Evolutionary conservation across 2,888 invertebrate species (phyloP).

Genomic region (Lottia scabra): DNA sequence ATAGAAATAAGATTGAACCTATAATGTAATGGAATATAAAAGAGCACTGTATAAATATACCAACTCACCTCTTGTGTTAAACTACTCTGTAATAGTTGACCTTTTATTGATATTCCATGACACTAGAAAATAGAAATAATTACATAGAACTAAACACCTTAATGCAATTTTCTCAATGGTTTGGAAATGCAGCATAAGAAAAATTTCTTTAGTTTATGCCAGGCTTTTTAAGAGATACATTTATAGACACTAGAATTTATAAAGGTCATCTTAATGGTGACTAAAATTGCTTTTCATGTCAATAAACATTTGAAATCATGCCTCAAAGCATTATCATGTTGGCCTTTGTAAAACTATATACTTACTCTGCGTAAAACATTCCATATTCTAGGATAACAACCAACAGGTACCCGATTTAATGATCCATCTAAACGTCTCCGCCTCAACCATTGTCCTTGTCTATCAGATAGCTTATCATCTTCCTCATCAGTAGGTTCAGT

Average conservation of each 20-base stretch:
- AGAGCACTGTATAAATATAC: too few relatives aligned
- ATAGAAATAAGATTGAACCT: too few relatives aligned
- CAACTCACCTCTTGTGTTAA: constrained; percentile 86
- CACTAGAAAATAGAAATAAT: constrained; percentile 74
- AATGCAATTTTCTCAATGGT: too few relatives aligned
- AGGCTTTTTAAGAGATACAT: too few relatives aligned
- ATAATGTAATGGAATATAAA: too few relatives aligned
- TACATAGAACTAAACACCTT: too few relatives aligned
- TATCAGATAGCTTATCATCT: constrained; percentile 71
- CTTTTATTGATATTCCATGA: constrained; percentile 93
- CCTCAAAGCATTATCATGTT: not conserved
- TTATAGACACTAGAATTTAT: too few relatives aligned
- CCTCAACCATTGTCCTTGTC: constrained; percentile 97
- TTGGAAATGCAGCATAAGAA: too few relatives aligned
- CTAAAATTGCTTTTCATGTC: too few relatives aligned
- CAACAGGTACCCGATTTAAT: constrained; percentile 94
- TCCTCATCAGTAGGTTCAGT: constrained; percentile 31
- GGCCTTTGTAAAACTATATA: not conserved
- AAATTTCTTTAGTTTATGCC: too few relatives aligned
- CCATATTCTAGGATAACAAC: constrained; percentile 97
- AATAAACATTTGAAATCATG: not conserved
- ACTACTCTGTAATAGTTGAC: constrained; percentile 88
- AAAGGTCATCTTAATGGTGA: too few relatives aligned
- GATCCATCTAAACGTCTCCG: constrained; percentile 95
- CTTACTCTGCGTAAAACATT: constrained; percentile 70